Percentiles rank a stretch among this genome's conserved stretches.
Conservation (phyloP, 2,113 vertebrate species). For the Lanius ludovicianus region DNA sequence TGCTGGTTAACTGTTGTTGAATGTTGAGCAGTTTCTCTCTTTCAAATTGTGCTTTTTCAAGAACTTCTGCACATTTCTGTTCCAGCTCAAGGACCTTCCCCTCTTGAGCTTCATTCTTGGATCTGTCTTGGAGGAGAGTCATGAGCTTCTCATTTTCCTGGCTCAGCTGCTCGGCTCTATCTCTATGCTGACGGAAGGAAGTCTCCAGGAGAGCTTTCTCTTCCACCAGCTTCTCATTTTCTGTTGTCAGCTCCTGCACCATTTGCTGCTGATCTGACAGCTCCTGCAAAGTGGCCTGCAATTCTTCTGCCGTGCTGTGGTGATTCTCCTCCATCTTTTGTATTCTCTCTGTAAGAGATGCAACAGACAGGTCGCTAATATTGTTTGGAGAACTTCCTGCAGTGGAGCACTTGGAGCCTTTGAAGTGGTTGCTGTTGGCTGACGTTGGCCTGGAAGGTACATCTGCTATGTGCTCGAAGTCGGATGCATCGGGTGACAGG, state of each 20-base stretch:
- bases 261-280: conserved; percentile 94
- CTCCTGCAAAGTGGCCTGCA: conserved; percentile 95
- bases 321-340: conserved; percentile 97
- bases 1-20: conserved; percentile 92
- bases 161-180: conserved; percentile 85
- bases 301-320: conserved; percentile 92
- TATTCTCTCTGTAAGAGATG: conserved; percentile 87
- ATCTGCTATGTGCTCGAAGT: conserved; percentile 88
- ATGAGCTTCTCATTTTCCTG: conserved; percentile 89
- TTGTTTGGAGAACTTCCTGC: conserved; percentile 71
- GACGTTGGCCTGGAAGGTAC: conserved; percentile 83
- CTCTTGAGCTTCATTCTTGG: conserved; percentile 76
- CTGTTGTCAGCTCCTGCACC: conserved; percentile 91
- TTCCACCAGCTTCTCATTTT: conserved; percentile 90
- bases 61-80: conserved; percentile 84
- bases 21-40: conserved; percentile 93
- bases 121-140: conserved; percentile 82
- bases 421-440: conserved; percentile 72
- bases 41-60: conserved; percentile 89
- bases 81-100: conserved; percentile 84
- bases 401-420: conserved; percentile 66
- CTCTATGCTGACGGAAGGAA: conserved; percentile 89
- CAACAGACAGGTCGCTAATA: conserved; percentile 80
- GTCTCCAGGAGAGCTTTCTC: conserved; percentile 90
- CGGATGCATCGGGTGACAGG: conserved; percentile 85